Evolutionary conservation across 2,113 vertebrate genomes (phyloP).

Genomic region (Spermophilus dauricus): DNA sequence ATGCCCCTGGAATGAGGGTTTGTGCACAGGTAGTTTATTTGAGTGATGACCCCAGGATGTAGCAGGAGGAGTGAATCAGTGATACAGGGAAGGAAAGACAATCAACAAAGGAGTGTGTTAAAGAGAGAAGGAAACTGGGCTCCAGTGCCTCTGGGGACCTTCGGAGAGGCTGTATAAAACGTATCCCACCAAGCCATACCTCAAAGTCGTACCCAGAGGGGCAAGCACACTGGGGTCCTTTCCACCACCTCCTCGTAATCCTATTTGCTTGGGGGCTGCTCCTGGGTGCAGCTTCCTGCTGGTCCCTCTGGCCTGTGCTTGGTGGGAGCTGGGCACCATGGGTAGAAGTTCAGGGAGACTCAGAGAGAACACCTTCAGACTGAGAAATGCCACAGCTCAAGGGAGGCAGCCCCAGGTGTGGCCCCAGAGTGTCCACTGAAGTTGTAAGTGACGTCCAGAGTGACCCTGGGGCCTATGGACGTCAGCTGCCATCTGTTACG

Average conservation of each 20-base stretch:
- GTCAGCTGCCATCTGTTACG: neutral
- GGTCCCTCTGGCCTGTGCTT: neutral
- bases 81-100: neutral
- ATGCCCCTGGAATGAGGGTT: neutral
- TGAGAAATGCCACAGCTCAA: neutral
- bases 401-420: neutral
- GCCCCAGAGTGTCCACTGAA: neutral
- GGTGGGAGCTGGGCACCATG: neutral
- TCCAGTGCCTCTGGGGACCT: neutral
- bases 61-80: neutral
- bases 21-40: neutral
- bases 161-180: neutral
- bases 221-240: neutral
- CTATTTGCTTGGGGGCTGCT: neutral
- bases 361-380: neutral
- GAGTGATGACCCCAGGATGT: neutral
- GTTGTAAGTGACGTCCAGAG: neutral
- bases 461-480: accelerated
- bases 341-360: too few relatives aligned
- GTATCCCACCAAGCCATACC: neutral
- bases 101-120: neutral
- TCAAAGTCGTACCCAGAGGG: neutral
- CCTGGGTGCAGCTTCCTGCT: neutral
- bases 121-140: neutral
- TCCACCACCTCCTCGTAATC: neutral